Evolutionary conservation across 2,113 vertebrate species (phyloP).

Genomic region (Grantiella picta): DNA sequence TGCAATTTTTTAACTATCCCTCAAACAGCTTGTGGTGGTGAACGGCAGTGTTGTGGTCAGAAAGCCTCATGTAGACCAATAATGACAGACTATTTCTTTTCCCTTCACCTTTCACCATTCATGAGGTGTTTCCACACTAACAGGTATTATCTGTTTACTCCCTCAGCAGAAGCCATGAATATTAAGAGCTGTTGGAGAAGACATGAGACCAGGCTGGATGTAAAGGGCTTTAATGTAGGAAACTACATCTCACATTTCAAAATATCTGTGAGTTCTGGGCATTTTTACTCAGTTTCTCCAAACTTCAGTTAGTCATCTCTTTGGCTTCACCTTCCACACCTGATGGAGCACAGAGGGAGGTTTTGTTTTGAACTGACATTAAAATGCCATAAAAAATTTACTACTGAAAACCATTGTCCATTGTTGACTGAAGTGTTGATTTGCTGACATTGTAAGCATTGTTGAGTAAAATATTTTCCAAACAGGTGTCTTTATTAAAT

Average conservation of each 20-base stretch:
- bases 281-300: background rate
- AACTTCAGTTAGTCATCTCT: background rate
- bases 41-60: background rate
- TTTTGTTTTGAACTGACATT: background rate
- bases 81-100: background rate
- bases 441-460: background rate
- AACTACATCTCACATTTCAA: background rate
- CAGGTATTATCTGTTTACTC: background rate
- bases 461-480: background rate
- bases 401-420: background rate
- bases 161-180: background rate
- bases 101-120: background rate
- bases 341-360: background rate
- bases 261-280: background rate
- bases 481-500: background rate
- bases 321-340: background rate
- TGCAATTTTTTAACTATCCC: background rate
- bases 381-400: background rate
- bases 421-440: background rate
- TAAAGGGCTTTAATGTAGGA: background rate
- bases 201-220: background rate
- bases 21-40: background rate
- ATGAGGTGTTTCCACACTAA: background rate
- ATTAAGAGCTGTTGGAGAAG: background rate
- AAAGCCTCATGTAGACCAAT: background rate